phyloP scores from a whole-genome alignment of 2,797 vertebrate genomes.

The Rhinichthys osculus region DNA sequence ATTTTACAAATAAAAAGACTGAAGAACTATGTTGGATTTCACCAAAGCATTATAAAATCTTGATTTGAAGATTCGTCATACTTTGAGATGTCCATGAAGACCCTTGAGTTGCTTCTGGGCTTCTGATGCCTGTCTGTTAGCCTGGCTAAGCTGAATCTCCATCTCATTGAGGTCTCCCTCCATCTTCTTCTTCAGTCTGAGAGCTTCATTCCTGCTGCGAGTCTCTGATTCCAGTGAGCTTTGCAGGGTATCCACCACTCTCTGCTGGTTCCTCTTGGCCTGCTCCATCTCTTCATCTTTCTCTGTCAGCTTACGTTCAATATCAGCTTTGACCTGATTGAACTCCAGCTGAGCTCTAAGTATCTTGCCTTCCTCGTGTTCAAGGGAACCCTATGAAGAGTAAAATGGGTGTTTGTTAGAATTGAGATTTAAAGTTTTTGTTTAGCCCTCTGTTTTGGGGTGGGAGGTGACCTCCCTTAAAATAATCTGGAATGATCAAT shows the following conservation, averaged over 20 bases:
- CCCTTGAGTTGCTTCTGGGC: constrained; percentile 65
- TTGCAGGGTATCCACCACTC: constrained; percentile 73
- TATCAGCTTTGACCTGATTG: constrained; percentile 79
- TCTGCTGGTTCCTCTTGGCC: constrained; percentile 80
- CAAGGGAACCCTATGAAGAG: constrained; percentile 65
- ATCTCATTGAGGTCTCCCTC: constrained; percentile 83
- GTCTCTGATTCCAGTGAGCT: constrained; percentile 74
- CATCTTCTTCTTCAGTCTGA: constrained; percentile 74
- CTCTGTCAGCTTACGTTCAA: constrained; percentile 78
- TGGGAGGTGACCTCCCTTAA: neutral
- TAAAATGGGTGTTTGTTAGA: neutral
- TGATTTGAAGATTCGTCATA: constrained; percentile 36
- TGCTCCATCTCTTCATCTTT: constrained; percentile 86
- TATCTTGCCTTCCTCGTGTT: constrained; percentile 78
- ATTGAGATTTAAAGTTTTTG: neutral
- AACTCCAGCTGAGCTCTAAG: constrained; percentile 74
- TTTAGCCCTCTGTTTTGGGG: neutral
- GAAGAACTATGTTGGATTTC: neutral
- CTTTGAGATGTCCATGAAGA: constrained; percentile 72
- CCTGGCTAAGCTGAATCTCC: constrained; percentile 79
- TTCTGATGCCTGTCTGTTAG: constrained; percentile 72
- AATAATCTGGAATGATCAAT: too few relatives aligned
- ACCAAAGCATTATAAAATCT: neutral
- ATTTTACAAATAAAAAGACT: neutral
- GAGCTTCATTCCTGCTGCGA: constrained; percentile 74